Evolutionary conservation across 2,797 vertebrate genomes (phyloP).

Genomic region (Chaetodon trifasciatus): DNA sequence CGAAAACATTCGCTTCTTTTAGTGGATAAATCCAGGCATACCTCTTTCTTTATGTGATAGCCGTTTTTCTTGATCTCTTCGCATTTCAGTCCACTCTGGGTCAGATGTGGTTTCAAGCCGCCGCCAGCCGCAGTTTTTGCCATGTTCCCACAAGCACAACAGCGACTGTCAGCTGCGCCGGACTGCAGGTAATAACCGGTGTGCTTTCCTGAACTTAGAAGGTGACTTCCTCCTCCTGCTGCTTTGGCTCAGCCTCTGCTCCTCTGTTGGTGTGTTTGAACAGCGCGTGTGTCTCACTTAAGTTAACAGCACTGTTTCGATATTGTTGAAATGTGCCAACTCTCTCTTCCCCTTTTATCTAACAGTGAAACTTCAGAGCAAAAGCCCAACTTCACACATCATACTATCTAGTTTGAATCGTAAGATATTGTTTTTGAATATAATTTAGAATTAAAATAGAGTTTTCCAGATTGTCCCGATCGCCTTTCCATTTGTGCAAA

Average conservation of each 20-base stretch:
- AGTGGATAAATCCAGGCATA: conserved; percentile 34
- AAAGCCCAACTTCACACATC: neutral
- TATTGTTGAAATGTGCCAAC: neutral
- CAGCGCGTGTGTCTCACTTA: neutral
- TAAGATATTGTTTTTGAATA: too few species aligned
- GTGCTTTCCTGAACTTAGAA: conserved; percentile 45
- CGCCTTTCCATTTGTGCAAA: neutral
- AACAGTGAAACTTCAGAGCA: neutral
- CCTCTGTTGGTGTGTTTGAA: conserved; percentile 3
- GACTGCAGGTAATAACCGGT: conserved; percentile 47
- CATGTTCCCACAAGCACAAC: conserved; percentile 64
- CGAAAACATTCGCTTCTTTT: too few species aligned
- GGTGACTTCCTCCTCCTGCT: conserved; percentile 78
- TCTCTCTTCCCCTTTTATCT: conserved; percentile 24
- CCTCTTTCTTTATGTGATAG: conserved; percentile 60
- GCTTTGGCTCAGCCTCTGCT: conserved; percentile 49
- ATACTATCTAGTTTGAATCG: neutral
- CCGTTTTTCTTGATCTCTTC: conserved; percentile 58
- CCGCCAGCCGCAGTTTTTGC: conserved; percentile 56
- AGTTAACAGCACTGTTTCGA: conserved; percentile 19
- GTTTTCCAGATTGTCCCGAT: neutral
- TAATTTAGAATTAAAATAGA: neutral
- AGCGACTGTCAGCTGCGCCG: conserved; percentile 20
- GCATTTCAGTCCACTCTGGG: conserved; percentile 55
- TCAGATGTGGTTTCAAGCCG: conserved; percentile 38